Evolutionary conservation across 2,888 invertebrate species (phyloP).

Genomic region (Elysia crispata): DNA sequence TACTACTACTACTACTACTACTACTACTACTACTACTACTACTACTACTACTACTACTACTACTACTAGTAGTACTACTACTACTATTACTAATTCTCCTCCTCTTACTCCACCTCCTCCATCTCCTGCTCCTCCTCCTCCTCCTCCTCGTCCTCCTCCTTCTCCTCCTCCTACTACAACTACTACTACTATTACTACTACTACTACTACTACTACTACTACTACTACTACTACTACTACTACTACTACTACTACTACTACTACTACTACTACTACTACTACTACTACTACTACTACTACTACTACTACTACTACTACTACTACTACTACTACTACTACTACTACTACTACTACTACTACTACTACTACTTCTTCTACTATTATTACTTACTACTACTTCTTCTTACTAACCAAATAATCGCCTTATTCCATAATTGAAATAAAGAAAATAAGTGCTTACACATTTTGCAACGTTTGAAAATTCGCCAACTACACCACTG

Average conservation of each 20-base stretch:
- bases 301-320: conserved; percentile 19
- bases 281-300: conserved; percentile 17
- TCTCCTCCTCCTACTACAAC: background rate
- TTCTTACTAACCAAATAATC: too few species aligned
- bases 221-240: too few species aligned
- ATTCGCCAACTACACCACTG: too few species aligned
- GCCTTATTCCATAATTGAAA: too few species aligned
- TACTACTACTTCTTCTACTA: background rate
- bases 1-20: conserved; percentile 9
- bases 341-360: background rate
- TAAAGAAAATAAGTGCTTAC: too few species aligned
- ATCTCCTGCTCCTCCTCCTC: background rate
- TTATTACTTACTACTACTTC: too few species aligned
- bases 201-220: conserved; percentile 16
- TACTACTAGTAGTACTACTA: background rate
- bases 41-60: background rate
- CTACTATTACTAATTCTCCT: background rate
- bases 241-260: conserved; percentile 6
- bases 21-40: conserved; percentile 9
- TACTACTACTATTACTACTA: conserved; percentile 16
- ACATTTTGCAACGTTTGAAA: too few species aligned
- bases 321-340: background rate
- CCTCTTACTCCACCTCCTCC: background rate
- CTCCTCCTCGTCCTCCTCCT: too few species aligned
- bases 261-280: conserved; percentile 19